Conservation (phyloP, 1,140 invertebrate genomes). For the Drosophila yakuba region DNA sequence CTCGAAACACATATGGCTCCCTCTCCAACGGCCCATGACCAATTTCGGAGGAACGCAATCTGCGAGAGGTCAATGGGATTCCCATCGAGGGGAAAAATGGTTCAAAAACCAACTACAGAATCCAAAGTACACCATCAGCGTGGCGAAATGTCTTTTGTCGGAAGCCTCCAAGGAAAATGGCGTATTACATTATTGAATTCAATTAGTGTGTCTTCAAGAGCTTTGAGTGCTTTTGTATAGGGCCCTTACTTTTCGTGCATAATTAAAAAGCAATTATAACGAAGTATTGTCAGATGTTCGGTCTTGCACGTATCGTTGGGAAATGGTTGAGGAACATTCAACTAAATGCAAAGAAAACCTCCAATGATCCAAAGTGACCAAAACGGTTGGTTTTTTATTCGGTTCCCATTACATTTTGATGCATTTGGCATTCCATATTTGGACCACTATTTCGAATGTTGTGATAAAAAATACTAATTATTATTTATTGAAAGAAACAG, state of each 20-base stretch:
- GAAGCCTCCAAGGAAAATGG: conserved; percentile 21
- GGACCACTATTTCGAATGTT: too few species aligned
- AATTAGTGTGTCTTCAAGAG: conserved; percentile 55
- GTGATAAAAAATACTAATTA: too few species aligned
- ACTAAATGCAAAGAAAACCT: too few species aligned
- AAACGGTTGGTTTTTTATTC: too few species aligned
- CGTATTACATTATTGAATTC: conserved; percentile 67
- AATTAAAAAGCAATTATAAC: conserved; percentile 73
- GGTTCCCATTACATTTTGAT: too few species aligned
- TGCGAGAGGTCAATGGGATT: conserved; percentile 56
- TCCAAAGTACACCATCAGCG: conserved; percentile 13
- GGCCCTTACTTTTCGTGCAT: conserved; percentile 49
- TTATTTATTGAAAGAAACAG: too few species aligned
- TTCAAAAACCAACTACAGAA: conserved; percentile 9
- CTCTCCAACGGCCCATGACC: conserved; percentile 72
- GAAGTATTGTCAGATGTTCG: conserved; percentile 43
- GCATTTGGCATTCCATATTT: not conserved
- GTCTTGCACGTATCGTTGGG: too few species aligned
- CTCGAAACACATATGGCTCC: conserved; percentile 49
- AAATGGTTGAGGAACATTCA: too few species aligned
- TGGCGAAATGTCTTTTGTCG: conserved; percentile 39
- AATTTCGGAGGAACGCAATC: conserved; percentile 63
- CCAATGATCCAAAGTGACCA: too few species aligned
- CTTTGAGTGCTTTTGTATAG: conserved; percentile 45
- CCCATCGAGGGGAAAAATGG: conserved; percentile 14